These are phyloP conservation scores for Arvicanthis niloticus DNA, from an alignment of 2,113 vertebrate genomes.

Conservation along the genomic window DNA sequence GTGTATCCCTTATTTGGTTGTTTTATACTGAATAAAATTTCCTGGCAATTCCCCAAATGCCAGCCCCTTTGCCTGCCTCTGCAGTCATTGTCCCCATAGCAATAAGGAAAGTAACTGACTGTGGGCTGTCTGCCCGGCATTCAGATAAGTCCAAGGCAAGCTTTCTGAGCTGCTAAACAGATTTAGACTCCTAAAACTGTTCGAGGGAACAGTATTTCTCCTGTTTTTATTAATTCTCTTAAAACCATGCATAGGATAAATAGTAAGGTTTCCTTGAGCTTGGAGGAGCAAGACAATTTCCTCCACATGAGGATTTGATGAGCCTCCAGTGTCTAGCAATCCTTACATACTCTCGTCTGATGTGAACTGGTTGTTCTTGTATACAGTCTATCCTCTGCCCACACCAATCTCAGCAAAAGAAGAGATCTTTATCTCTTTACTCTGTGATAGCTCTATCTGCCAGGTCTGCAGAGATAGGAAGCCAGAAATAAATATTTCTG, in stretches of 20 bases:
- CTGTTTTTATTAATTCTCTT: slow-evolving; percentile 41
- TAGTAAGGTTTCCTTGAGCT: neutral
- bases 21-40: slow-evolving; percentile 70
- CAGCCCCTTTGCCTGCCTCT: slow-evolving; percentile 47
- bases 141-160: neutral
- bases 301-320: neutral
- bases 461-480: neutral
- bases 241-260: neutral
- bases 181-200: neutral
- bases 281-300: neutral
- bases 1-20: slow-evolving; percentile 73
- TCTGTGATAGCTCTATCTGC: neutral
- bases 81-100: slow-evolving; percentile 4
- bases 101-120: neutral
- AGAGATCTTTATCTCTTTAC: neutral
- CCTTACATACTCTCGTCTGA: neutral
- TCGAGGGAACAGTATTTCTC: neutral
- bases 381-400: no score
- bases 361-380: neutral
- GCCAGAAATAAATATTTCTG: neutral
- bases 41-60: slow-evolving; percentile 65
- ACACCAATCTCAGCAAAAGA: neutral
- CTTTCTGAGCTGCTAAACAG: slow-evolving; percentile 5
- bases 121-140: neutral
- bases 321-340: neutral